Evolutionary conservation across 1,140 invertebrate species (phyloP), one percentile per base, ranked within the genome.

Genomic region (Apis cerana): DNA sequence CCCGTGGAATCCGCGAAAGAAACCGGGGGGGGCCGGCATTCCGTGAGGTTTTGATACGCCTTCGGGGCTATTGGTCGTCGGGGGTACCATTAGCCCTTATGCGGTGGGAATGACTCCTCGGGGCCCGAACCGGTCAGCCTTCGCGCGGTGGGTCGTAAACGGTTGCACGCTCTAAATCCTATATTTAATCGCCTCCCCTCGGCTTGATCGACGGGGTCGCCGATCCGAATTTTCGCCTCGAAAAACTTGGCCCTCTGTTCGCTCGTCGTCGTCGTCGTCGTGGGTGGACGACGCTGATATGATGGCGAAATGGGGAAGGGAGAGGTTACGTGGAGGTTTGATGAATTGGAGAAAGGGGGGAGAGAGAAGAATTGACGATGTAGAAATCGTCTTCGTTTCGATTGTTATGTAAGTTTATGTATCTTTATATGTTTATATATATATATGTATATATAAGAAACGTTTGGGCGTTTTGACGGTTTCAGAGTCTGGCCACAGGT

Each of bases 401-500:
- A 33, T 33, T 3, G 33, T 33, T 33, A 3, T 1, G 1, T 3
- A 33, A 33, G 33, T 33, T 33, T 33, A 27, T 1, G 2, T 27
- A 27, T n/a, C n/a, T n/a, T n/a, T n/a, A n/a, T n/a, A n/a, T n/a
- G n/a, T n/a, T n/a, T 27, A 27, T 27, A 27, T 27, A 27, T 1
- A 1, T 27, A 1, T 27, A 27, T 27, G 33, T 33, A 33, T 33
- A 33, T 3, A 3, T 33, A 33, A 3, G 33, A 33, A 33, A 11
- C 33, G n/a, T 58, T n/a, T 17, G 52, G 8, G 56, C 33, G 4
- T 7, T 33, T 27, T n/a, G 43, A n/a, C 43, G 54, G 74, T 95
- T 96, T 0, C 95, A 97, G 97, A 97, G 95, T 97, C 96, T 94
- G 96, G 96, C 95, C 96, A 97, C 95, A 94, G 94, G 93, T 96